Base-by-base conservation (phyloP, 2,888 invertebrate genomes). In the Didymodactylos carnosus region DNA sequence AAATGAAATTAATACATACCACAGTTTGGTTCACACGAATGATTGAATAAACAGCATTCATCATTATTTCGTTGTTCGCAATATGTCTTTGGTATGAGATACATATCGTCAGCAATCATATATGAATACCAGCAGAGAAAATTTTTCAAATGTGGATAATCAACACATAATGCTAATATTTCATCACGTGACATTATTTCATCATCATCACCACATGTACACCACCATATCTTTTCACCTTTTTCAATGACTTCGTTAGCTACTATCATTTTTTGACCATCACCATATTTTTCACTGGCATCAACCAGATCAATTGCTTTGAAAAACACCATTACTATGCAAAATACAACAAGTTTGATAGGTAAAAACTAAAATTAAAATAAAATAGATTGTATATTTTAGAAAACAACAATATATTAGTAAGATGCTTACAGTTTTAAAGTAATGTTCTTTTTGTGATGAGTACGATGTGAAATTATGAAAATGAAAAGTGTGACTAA, bases 271-370 rank as follows among this genome's bases (percentile, higher is more conserved):
- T 46, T 41, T 4, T 71, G 49, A n/a, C 46, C 29, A 1, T 39
- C 71, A 29, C 71, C 71, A 71, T 46, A 71, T 46, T 46, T 71
- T 10, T 71, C 46, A 10, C 35, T 35, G 13, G 43, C 46, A 49
- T 71, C 71, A 49, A 43, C n/a, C n/a, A 71, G 11, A 49, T 71
- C 43, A 35, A 71, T 29, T 43, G 35, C 49, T 35, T 71, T 71
- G 23, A 13, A 71, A 39, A 71, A 71, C 29, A 71, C 71, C 71
- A 71, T 71, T n/a, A n/a, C n/a, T n/a, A n/a, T n/a, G n/a, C n/a
- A n/a, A n/a, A n/a, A n/a, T n/a, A n/a, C n/a, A n/a, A n/a, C n/a
- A n/a, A n/a, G n/a, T n/a, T n/a, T n/a, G n/a, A n/a, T n/a, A n/a
- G n/a, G n/a, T n/a, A n/a, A n/a, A n/a, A n/a, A n/a, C n/a, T n/a